phyloP scores from a whole-genome alignment of 64 coral and sea anemone species.

The Montipora foliosa region DNA sequence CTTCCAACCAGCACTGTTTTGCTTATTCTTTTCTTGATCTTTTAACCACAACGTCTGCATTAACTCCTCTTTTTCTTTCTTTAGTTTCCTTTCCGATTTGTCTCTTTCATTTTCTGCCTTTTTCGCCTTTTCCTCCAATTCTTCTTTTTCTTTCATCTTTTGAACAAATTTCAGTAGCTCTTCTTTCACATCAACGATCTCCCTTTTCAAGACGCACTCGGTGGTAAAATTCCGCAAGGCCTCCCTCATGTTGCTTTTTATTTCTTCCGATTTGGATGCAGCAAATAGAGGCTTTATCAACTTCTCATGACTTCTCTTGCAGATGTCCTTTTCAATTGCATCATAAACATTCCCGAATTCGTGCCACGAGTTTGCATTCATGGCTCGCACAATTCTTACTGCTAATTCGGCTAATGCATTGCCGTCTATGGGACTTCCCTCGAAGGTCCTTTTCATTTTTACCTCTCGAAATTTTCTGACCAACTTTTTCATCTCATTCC shows the following conservation, averaged over 20 bases:
- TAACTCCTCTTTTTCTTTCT: slow-evolving; percentile 10
- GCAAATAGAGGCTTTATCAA: slow-evolving; percentile 55
- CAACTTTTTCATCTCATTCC: slow-evolving; percentile 24
- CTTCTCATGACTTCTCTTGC: slow-evolving; percentile 47
- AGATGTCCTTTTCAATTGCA: slow-evolving; percentile 70
- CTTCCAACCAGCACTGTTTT: not conserved
- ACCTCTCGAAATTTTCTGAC: slow-evolving; percentile 27
- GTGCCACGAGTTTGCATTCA: slow-evolving; percentile 45
- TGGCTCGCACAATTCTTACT: not conserved
- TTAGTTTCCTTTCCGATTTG: too few relatives aligned
- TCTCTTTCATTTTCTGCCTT: slow-evolving; percentile 13
- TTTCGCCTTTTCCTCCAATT: slow-evolving; percentile 31
- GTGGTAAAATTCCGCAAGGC: slow-evolving; percentile 37
- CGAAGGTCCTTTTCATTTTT: slow-evolving; percentile 58
- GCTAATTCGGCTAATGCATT: slow-evolving; percentile 24
- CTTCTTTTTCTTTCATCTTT: not conserved
- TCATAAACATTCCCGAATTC: slow-evolving; percentile 55
- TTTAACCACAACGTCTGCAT: slow-evolving; percentile 4
- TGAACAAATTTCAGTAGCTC: slow-evolving; percentile 14
- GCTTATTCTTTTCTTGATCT: not conserved
- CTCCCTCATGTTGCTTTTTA: not conserved
- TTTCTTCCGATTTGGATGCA: not conserved
- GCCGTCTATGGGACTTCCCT: slow-evolving; percentile 63
- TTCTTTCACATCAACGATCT: not conserved
- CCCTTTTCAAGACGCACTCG: slow-evolving; percentile 44